phyloP scores from a whole-genome alignment of 2,113 vertebrate species.

The Arenaria interpres region DNA sequence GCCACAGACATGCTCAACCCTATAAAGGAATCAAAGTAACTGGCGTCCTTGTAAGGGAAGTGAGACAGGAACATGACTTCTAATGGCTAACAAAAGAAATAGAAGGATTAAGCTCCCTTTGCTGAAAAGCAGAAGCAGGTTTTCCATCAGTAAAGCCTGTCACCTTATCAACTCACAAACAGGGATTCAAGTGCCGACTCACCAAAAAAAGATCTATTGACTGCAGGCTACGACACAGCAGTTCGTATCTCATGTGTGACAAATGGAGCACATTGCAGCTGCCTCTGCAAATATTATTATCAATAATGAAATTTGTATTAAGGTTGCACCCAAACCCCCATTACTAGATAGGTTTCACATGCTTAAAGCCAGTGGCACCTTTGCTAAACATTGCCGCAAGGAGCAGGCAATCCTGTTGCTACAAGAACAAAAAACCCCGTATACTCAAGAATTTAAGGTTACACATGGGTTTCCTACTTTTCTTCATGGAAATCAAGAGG shows the following conservation, averaged over 20 bases:
- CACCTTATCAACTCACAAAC: background rate
- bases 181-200: background rate
- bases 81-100: background rate
- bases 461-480: background rate
- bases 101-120: background rate
- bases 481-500: background rate
- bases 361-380: background rate
- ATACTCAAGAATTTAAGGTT: background rate
- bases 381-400: background rate
- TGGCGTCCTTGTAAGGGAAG: background rate
- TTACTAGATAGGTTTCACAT: background rate
- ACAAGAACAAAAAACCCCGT: accelerated
- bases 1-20: background rate
- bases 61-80: conserved; percentile 29
- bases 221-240: background rate
- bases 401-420: background rate
- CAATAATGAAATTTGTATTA: background rate
- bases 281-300: background rate
- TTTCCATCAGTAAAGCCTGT: background rate
- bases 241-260: background rate
- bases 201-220: background rate
- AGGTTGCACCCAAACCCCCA: background rate
- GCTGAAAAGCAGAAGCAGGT: background rate
- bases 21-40: conserved; percentile 31
- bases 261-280: background rate